These are phyloP conservation scores for Falcaria lacertinaria DNA, from an alignment of 2,888 invertebrate species.

Conservation along the genomic window DNA sequence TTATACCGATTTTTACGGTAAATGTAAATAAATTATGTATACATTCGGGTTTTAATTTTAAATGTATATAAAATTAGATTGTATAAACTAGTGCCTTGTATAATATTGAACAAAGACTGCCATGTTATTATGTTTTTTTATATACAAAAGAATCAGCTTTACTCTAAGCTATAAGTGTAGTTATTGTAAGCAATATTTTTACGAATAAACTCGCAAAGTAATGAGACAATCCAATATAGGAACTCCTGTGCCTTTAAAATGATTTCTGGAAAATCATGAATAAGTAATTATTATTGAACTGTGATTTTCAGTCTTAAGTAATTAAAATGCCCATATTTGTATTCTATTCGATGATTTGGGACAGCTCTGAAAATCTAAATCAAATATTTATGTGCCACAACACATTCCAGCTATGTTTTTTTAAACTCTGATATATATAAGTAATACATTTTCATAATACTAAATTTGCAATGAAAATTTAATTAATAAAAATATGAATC, in stretches of 20 bases:
- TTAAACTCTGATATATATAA: no score
- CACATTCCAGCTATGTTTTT: no score
- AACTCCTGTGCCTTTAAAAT: constrained; percentile 25
- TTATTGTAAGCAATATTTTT: constrained; percentile 29
- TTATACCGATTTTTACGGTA: constrained; percentile 78
- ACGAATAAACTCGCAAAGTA: constrained; percentile 30
- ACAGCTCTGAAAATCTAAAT: constrained; percentile 1
- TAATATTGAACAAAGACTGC: constrained; percentile 71
- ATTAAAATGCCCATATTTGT: constrained; percentile 24
- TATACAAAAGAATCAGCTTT: constrained; percentile 70
- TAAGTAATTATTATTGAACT: constrained; percentile 32
- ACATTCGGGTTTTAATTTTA: constrained; percentile 68
- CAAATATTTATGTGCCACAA: no score
- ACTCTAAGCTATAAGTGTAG: constrained; percentile 73
- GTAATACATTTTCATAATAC: no score
- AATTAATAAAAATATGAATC: neutral
- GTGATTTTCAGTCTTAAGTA: constrained; percentile 47
- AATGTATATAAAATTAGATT: constrained; percentile 59
- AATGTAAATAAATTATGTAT: constrained; percentile 61
- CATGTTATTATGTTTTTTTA: constrained; percentile 66
- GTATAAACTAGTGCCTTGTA: constrained; percentile 64
- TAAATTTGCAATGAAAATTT: constrained; percentile 10
- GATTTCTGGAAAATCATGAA: constrained; percentile 17
- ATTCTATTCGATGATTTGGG: constrained; percentile 6
- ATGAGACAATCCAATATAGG: constrained; percentile 20